These are phyloP conservation scores for Arctia plantaginis DNA, from an alignment of 2,888 invertebrate genomes.

Conservation along the genomic window DNA sequence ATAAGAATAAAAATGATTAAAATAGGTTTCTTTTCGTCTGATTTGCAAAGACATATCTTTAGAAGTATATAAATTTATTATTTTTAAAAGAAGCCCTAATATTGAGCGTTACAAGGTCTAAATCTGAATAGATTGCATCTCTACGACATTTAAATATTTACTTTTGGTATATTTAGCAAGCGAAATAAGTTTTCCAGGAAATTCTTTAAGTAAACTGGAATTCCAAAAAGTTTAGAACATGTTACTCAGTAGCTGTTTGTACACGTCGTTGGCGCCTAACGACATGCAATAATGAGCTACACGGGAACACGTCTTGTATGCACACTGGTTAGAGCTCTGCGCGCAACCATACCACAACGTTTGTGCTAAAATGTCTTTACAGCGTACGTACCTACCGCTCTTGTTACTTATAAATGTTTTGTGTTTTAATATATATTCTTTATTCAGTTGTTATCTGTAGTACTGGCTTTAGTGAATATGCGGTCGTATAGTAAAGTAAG, in stretches of 20 bases:
- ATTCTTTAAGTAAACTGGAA: conserved; percentile 35
- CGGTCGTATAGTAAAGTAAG: background rate
- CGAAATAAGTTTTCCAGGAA: conserved; percentile 29
- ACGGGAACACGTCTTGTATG: conserved; percentile 69
- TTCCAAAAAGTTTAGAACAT: conserved; percentile 40
- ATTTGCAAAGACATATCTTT: too few relatives aligned
- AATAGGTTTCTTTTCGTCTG: too few relatives aligned
- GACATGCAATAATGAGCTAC: conserved; percentile 81
- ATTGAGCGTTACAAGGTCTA: background rate
- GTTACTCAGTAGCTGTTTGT: conserved; percentile 57
- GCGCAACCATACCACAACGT: conserved; percentile 42
- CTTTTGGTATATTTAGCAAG: conserved; percentile 6
- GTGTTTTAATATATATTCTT: background rate
- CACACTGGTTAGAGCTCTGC: conserved; percentile 65
- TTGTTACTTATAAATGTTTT: conserved; percentile 18
- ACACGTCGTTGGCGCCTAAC: conserved; percentile 75
- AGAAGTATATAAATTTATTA: too few relatives aligned
- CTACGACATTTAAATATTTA: background rate
- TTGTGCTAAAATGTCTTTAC: conserved; percentile 49
- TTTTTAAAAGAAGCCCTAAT: too few relatives aligned
- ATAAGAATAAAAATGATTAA: too few relatives aligned
- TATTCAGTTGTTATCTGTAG: background rate
- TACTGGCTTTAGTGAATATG: background rate
- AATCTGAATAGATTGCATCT: background rate
- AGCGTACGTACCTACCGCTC: conserved; percentile 10